A percentile compares a stretch with the other conserved stretches of the same genome.
Evolutionary conservation across 2,888 invertebrate genomes (phyloP).

Genomic region (Muscina levida): DNA sequence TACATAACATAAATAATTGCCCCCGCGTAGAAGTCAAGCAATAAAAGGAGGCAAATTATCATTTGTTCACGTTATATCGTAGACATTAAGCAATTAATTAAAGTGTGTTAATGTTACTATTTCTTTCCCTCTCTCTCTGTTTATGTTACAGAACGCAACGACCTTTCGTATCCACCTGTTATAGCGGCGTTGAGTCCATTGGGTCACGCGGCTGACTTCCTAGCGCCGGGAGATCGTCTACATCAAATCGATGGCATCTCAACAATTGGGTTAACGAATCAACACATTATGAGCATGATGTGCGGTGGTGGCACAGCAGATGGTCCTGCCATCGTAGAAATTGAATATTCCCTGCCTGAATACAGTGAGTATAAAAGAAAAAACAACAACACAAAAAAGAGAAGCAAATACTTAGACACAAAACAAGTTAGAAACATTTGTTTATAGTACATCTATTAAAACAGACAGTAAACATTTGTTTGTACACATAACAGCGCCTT

Average conservation of each 20-base stretch:
- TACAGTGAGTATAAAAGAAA: conserved; percentile 83
- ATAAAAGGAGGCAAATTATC: background rate
- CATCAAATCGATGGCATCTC: conserved; percentile 91
- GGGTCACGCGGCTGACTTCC: conserved; percentile 84
- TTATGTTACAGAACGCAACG: conserved; percentile 76
- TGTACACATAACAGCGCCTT: background rate
- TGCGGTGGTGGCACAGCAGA: conserved; percentile 83
- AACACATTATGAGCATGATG: conserved; percentile 86
- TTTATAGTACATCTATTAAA: background rate
- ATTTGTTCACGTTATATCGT: background rate
- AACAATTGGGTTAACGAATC: conserved; percentile 87
- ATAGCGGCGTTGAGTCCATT: conserved; percentile 78
- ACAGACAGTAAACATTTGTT: conserved; percentile 8
- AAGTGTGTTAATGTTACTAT: conserved; percentile 29
- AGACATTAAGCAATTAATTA: conserved; percentile 25
- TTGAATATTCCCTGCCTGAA: conserved; percentile 91
- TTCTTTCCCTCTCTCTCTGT: conserved; percentile 31
- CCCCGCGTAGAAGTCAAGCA: background rate
- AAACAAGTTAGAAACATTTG: background rate
- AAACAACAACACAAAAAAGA: background rate
- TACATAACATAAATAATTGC: no score
- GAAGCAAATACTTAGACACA: background rate
- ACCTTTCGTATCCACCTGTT: conserved; percentile 80
- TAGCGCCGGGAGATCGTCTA: conserved; percentile 89
- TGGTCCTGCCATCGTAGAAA: conserved; percentile 88